Conservation (phyloP, 1,140 invertebrate genomes). For the Drosophila dunni region DNA sequence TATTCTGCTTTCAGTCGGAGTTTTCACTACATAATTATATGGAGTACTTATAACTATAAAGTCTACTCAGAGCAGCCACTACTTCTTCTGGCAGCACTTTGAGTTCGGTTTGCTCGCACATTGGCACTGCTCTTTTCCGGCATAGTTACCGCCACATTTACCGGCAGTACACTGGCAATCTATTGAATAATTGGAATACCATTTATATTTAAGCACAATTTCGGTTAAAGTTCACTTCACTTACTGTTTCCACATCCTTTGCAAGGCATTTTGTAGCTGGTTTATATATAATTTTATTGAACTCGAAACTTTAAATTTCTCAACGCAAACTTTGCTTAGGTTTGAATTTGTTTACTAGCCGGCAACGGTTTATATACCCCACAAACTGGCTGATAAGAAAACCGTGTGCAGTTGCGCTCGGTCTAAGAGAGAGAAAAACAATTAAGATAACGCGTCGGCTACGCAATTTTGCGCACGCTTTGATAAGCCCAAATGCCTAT, state of each 20-base stretch:
- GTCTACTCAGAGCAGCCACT: neutral
- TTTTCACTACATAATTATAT: conserved; percentile 1
- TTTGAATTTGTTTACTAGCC: conserved; percentile 7
- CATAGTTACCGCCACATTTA: conserved; percentile 62
- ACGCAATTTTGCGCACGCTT: conserved; percentile 54
- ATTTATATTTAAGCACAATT: neutral
- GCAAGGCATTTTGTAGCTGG: conserved; percentile 63
- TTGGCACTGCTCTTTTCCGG: conserved; percentile 65
- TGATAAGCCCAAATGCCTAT: conserved; percentile 29
- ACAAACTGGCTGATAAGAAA: conserved; percentile 46
- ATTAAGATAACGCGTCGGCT: conserved; percentile 6
- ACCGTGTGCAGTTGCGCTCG: conserved; percentile 60
- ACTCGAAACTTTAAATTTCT: neutral
- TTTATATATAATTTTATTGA: conserved; percentile 3
- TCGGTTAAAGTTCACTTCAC: conserved; percentile 10
- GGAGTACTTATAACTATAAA: too few relatives aligned
- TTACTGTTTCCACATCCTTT: conserved; percentile 75
- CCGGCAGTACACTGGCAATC: conserved; percentile 71
- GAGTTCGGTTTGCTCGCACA: conserved; percentile 48
- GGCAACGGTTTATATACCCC: conserved; percentile 44
- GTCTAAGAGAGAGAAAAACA: conserved; percentile 36
- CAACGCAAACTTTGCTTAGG: conserved; percentile 1
- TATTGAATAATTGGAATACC: conserved; percentile 1
- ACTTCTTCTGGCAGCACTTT: conserved; percentile 65
- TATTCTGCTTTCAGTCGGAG: conserved; percentile 28